A percentile compares a stretch with the other conserved stretches of the same genome.
Evolutionary conservation across 2,797 vertebrate genomes (phyloP).

Genomic region (Eidolon dupreanum): DNA sequence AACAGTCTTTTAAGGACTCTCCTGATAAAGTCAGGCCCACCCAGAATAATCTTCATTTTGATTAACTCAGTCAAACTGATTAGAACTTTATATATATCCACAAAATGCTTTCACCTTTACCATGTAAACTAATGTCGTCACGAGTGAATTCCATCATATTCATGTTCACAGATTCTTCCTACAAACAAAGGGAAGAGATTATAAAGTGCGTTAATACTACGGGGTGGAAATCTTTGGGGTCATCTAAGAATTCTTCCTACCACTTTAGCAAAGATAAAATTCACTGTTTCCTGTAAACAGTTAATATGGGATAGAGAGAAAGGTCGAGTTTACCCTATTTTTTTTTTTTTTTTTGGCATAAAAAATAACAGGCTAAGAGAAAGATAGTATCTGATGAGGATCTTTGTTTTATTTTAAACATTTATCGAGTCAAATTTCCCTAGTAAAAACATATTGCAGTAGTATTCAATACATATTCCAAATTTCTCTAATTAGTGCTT

Average conservation of each 20-base stretch:
- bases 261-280: not conserved
- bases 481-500: not conserved
- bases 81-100: not conserved
- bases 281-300: not conserved
- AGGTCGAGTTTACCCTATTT: not conserved
- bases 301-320: not conserved
- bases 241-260: not conserved
- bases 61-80: not conserved
- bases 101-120: not conserved
- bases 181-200: not conserved
- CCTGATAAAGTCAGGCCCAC: not conserved
- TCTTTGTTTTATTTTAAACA: not conserved
- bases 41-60: not conserved
- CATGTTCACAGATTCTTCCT: not conserved
- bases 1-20: not conserved
- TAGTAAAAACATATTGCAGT: not conserved
- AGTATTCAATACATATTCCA: not conserved
- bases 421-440: not conserved
- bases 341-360: not conserved
- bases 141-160: not conserved
- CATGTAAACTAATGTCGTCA: not conserved
- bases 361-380: not conserved
- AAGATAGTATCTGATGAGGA: not conserved
- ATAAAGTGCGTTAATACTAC: not conserved
- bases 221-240: not conserved